A percentile compares a stretch with the other conserved stretches of the same genome.
phyloP scores from a whole-genome alignment of 2,113 vertebrate genomes.

The Melanostigma gelatinosum region DNA sequence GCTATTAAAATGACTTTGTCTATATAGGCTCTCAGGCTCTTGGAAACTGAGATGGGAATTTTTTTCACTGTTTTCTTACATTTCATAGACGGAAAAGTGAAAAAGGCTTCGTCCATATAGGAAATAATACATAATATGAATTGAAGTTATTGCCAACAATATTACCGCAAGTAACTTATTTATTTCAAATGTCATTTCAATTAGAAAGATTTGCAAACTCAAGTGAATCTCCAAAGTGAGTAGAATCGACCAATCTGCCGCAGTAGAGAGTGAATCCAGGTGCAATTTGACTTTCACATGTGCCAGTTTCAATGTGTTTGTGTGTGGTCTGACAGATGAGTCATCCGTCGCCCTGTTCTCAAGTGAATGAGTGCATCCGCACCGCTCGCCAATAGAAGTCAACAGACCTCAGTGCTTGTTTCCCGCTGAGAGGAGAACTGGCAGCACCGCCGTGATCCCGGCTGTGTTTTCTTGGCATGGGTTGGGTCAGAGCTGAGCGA shows the following conservation, averaged over 20 bases:
- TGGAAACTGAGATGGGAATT: neutral
- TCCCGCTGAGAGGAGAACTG: conserved; percentile 26
- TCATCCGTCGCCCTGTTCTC: conserved; percentile 3
- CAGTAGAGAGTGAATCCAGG: conserved; percentile 3
- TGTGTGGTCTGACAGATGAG: conserved; percentile 19
- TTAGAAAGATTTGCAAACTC: neutral
- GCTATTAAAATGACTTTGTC: neutral
- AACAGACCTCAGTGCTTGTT: conserved; percentile 17
- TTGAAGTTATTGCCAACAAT: neutral
- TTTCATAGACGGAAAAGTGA: neutral
- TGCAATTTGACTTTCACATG: neutral
- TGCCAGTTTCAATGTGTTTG: neutral
- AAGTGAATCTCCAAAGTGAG: neutral
- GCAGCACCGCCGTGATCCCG: neutral
- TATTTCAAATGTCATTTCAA: neutral
- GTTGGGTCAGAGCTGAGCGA: neutral
- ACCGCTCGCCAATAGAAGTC: conserved; percentile 2
- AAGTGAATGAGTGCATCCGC: neutral
- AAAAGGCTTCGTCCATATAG: neutral
- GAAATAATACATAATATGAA: neutral
- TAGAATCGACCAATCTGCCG: accelerated
- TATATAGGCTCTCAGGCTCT: neutral
- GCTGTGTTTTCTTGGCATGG: conserved; percentile 9
- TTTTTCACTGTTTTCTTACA: neutral
- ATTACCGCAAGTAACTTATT: neutral